These are phyloP conservation scores for Epistrophella euchroma DNA, from an alignment of 2,888 invertebrate species.

Conservation along the genomic window DNA sequence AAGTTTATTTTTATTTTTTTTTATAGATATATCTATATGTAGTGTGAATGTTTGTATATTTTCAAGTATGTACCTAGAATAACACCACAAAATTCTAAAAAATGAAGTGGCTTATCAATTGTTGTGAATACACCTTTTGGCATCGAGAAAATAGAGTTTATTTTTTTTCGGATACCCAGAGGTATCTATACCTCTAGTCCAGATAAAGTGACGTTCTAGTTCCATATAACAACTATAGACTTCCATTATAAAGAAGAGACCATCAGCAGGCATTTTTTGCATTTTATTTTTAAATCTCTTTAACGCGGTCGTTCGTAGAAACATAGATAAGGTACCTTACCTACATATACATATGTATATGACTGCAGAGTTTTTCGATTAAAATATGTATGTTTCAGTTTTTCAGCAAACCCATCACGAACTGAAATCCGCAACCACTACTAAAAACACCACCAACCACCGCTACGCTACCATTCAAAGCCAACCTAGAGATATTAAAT, in stretches of 20 bases:
- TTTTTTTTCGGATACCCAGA: constrained; percentile 45
- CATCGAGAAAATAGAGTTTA: constrained; percentile 36
- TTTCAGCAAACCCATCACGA: constrained; percentile 18
- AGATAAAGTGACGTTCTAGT: constrained; percentile 15
- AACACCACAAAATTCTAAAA: constrained; percentile 57
- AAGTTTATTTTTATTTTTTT: constrained; percentile 32
- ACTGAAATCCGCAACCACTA: not conserved
- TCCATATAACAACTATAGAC: constrained; percentile 9
- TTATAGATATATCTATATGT: not conserved
- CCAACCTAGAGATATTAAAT: constrained; percentile 59
- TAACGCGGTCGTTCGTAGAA: constrained; percentile 42
- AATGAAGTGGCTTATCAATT: constrained; percentile 73
- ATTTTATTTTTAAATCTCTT: constrained; percentile 44
- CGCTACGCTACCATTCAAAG: not conserved
- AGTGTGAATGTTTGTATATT: not conserved
- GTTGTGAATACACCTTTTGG: constrained; percentile 64
- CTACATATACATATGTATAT: too few species aligned
- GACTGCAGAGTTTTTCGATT: constrained; percentile 65
- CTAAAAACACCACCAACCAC: constrained; percentile 10
- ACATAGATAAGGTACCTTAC: too few species aligned
- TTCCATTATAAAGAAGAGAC: constrained; percentile 16
- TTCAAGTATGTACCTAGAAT: constrained; percentile 31
- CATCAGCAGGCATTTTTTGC: constrained; percentile 37
- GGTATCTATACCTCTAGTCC: not conserved
- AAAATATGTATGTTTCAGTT: constrained; percentile 28